Conservation (phyloP, 1,140 invertebrate species). For the Apolygus lucorum region DNA sequence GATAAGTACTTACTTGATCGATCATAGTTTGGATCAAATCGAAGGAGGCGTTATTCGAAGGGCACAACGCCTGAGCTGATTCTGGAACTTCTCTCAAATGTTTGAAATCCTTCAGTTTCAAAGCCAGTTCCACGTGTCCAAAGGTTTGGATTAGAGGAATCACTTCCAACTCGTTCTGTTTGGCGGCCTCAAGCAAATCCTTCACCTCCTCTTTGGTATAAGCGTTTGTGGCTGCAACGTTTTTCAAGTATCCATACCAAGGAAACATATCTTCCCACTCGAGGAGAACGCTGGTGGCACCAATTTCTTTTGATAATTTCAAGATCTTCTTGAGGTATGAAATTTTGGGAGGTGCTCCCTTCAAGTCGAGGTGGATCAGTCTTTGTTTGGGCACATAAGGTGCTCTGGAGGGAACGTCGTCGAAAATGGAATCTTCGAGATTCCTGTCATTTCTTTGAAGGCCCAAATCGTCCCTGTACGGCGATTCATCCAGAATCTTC, state of each 20-base stretch:
- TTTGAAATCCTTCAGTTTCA: slow-evolving; percentile 70
- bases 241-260: slow-evolving; percentile 56
- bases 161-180: slow-evolving; percentile 63
- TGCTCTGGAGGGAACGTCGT: background rate
- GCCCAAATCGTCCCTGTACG: background rate
- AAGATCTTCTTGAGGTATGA: slow-evolving; percentile 64
- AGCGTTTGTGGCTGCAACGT: slow-evolving; percentile 61
- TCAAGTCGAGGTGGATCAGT: slow-evolving; percentile 79
- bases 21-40: slow-evolving; percentile 67
- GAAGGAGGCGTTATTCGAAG: slow-evolving; percentile 60
- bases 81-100: slow-evolving; percentile 66
- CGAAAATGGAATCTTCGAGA: background rate
- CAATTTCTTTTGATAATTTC: slow-evolving; percentile 61
- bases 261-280: slow-evolving; percentile 99
- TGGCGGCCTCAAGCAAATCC: slow-evolving; percentile 53
- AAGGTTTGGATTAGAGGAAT: slow-evolving; percentile 94
- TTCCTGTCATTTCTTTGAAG: background rate
- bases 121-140: slow-evolving; percentile 84
- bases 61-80: slow-evolving; percentile 76
- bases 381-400: slow-evolving; percentile 33
- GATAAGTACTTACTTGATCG: slow-evolving; percentile 56
- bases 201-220: slow-evolving; percentile 63
- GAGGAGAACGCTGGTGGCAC: slow-evolving; percentile 77
- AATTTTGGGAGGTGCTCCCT: slow-evolving; percentile 75
- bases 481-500: slow-evolving; percentile 1